Percentiles rank a stretch among this genome's conserved stretches.
Evolutionary conservation across 1,140 invertebrate species (phyloP).

Genomic region (Anoplolepis gracilipes): DNA sequence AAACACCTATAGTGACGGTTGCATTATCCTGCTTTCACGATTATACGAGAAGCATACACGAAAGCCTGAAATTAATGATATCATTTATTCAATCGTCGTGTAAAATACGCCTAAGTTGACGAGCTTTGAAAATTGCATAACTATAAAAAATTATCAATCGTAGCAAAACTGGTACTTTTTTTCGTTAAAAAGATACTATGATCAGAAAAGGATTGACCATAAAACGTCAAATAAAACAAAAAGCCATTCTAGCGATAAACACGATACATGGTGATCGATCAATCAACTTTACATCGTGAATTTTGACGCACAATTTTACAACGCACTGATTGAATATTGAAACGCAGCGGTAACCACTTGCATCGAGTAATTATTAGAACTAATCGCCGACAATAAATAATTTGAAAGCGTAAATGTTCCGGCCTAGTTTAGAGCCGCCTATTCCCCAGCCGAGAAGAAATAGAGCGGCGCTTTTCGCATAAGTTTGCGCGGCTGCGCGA

Average conservation of each 20-base stretch:
- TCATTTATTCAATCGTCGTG: slow-evolving; percentile 16
- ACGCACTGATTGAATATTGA: not conserved
- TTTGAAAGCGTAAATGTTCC: not conserved
- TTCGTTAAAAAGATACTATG: slow-evolving; percentile 13
- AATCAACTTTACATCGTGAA: not conserved
- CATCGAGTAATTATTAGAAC: not conserved
- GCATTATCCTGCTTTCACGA: slow-evolving; percentile 7
- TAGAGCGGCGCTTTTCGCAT: slow-evolving; percentile 4
- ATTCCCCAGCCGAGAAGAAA: slow-evolving; percentile 34
- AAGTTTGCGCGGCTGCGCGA: slow-evolving; percentile 37
- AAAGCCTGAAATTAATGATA: slow-evolving; percentile 29
- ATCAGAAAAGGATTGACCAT: slow-evolving; percentile 8
- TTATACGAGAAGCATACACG: not conserved
- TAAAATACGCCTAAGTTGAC: not conserved
- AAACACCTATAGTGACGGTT: slow-evolving; percentile 31
- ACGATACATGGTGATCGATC: not conserved
- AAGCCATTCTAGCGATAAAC: slow-evolving; percentile 9
- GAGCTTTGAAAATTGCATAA: slow-evolving; percentile 6
- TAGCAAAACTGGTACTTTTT: not conserved
- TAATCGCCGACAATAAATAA: slow-evolving; percentile 28
- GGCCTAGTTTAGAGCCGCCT: not conserved
- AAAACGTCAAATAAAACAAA: slow-evolving; percentile 35
- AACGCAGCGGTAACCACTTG: not conserved
- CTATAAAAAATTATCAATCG: slow-evolving; percentile 40
- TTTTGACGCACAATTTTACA: not conserved